Evolutionary conservation across 2,888 invertebrate genomes (phyloP).

Genomic region (Cataglyphis cursor): DNA sequence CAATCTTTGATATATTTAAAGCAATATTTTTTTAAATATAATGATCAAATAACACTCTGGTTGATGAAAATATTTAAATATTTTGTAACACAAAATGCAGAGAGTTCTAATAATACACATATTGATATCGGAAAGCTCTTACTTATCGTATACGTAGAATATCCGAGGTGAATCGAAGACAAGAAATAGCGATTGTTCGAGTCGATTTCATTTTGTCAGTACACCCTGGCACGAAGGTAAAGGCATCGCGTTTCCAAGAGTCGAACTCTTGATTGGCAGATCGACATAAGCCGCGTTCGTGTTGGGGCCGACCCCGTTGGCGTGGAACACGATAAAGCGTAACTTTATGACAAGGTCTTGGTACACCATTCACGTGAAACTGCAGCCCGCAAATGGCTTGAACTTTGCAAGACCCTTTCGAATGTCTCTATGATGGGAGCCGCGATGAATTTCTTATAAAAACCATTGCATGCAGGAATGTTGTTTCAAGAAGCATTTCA

Average conservation of each 20-base stretch:
- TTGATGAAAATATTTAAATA: neutral
- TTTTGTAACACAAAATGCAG: neutral
- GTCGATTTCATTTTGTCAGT: slow-evolving; percentile 71
- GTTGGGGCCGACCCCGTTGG: slow-evolving; percentile 71
- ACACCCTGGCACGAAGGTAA: slow-evolving; percentile 73
- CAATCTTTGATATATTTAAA: neutral
- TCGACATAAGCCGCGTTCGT: slow-evolving; percentile 74
- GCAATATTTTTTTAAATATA: neutral
- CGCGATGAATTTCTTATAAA: slow-evolving; percentile 54
- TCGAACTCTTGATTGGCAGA: slow-evolving; percentile 78
- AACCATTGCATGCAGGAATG: neutral
- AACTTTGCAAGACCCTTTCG: slow-evolving; percentile 70
- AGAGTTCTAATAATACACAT: neutral
- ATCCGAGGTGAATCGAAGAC: slow-evolving; percentile 55
- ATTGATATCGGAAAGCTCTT: slow-evolving; percentile 18
- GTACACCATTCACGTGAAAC: slow-evolving; percentile 69
- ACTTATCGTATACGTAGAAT: slow-evolving; percentile 36
- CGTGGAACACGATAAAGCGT: slow-evolving; percentile 79
- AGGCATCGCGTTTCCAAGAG: slow-evolving; percentile 73
- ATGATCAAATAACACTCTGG: neutral
- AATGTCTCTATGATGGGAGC: slow-evolving; percentile 53
- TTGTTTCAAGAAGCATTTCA: slow-evolving; percentile 28
- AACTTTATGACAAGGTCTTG: slow-evolving; percentile 81
- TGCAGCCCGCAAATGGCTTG: slow-evolving; percentile 70
- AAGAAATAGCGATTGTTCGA: slow-evolving; percentile 62